These are phyloP conservation scores for Pristionchus fissidentatus DNA, from an alignment of 2,888 invertebrate genomes.

Conservation along the genomic window DNA sequence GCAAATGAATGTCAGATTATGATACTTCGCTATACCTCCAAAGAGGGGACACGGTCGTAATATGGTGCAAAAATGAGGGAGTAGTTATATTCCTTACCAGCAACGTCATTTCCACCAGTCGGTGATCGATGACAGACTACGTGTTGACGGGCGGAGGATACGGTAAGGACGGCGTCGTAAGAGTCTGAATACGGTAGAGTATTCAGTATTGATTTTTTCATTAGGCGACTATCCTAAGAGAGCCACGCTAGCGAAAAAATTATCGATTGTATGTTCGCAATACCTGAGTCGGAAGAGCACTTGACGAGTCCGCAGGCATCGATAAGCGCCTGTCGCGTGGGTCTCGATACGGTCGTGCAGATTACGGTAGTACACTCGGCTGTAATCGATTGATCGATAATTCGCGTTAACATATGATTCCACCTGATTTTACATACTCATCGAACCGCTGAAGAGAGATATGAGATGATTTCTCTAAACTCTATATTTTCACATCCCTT, in stretches of 20 bases:
- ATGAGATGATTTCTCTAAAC: not conserved
- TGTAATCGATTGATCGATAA: conserved; percentile 33
- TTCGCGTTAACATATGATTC: too few relatives aligned
- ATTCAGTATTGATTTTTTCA: not conserved
- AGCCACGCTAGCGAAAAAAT: too few relatives aligned
- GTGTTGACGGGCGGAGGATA: conserved; percentile 11
- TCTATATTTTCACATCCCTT: too few relatives aligned
- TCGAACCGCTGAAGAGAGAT: too few relatives aligned
- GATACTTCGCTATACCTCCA: not conserved
- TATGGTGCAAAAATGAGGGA: not conserved
- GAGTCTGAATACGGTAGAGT: not conserved
- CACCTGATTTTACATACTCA: too few relatives aligned
- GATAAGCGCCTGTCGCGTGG: conserved; percentile 31
- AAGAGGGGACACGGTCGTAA: too few relatives aligned
- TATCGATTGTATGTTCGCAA: too few relatives aligned
- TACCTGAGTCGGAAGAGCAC: conserved; percentile 24
- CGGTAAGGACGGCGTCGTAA: conserved; percentile 9
- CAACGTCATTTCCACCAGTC: too few relatives aligned
- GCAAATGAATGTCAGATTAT: not conserved
- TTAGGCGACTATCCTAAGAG: too few relatives aligned
- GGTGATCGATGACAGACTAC: conserved; percentile 33
- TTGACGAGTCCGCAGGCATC: not conserved
- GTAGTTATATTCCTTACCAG: not conserved
- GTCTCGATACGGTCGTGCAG: conserved; percentile 28
- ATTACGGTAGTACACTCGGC: conserved; percentile 33